Evolutionary conservation across 2,797 vertebrate genomes (phyloP), one percentile per base, ranked within the genome.

Genomic region (Cynodonichthys magdalenae): DNA sequence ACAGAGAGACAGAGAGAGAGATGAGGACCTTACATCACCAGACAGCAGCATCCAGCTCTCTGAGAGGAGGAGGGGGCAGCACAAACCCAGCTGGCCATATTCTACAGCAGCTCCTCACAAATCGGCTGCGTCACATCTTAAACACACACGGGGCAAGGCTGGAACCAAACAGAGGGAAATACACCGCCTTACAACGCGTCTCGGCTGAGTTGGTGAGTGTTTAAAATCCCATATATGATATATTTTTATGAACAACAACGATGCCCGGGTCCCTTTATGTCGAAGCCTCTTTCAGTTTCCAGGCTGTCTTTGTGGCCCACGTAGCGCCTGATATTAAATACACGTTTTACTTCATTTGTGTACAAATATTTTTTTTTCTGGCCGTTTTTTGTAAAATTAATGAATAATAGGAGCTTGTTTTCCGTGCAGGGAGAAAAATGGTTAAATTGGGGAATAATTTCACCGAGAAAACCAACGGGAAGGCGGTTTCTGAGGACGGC

Each of bases 381-480:
- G n/a, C n/a, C n/a, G n/a, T n/a, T n/a, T 15, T n/a, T 27, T 6
- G 10, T 39, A n/a, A 12, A 6, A n/a, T 44, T 44, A 11, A 36
- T 47, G 5, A 46, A n/a, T 66, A 51, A 72, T 61, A 3, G 31
- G 27, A 12, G 52, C 56, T 39, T 58, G 47, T 66, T 76, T 50
- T 68, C 46, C 57, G 24, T n/a, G 50, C 67, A 45, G 87, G 79
- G 85, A 93, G 79, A 85, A 90, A 90, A 90, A 98, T 97, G 96
- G 96, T 98, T 83, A 97, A 97, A 93, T 86, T 98, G 90, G 96
- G 96, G 77, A 96, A 94, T 88, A 95, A 95, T 95, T 95, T 97
- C 86, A 94, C 93, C 60, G 96, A 97, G 79, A 98, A 98, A 88
- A 95, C 91, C 77, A 89, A 81, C 65, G 87, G 90, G 79, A 96